A percentile compares a stretch with the other conserved stretches of the same genome.
Conservation (phyloP, 2,888 invertebrate genomes). For the Sesamia inferens region DNA sequence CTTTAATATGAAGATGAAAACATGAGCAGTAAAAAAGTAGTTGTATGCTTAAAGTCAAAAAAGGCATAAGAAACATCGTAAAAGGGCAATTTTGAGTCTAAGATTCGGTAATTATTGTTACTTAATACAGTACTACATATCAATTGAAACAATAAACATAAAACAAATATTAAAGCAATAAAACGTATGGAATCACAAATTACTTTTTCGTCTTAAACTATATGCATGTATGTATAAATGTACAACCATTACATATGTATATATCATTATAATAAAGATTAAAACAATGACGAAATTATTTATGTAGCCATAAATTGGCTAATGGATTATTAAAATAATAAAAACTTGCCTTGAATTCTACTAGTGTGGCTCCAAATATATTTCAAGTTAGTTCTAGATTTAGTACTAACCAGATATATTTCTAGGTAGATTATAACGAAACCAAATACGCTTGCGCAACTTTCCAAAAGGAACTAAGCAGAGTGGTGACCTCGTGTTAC, state of each 20-base stretch:
- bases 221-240: not conserved
- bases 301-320: slow-evolving; percentile 8
- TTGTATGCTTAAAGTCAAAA: not conserved
- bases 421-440: slow-evolving; percentile 21
- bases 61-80: not conserved
- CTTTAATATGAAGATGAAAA: slow-evolving; percentile 5
- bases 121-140: not conserved
- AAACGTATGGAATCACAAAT: not conserved
- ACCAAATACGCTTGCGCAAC: slow-evolving; percentile 53
- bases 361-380: slow-evolving; percentile 7
- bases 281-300: slow-evolving; percentile 27
- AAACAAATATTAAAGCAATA: not conserved
- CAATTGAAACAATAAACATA: not conserved
- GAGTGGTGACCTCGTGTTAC: slow-evolving; percentile 56
- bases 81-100: not conserved
- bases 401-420: not conserved
- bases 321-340: slow-evolving; percentile 7
- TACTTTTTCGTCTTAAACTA: not conserved
- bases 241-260: slow-evolving; percentile 4
- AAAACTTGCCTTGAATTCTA: slow-evolving; percentile 13
- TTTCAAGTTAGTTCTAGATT: slow-evolving; percentile 26
- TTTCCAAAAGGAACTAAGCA: slow-evolving; percentile 57
- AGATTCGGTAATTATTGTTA: not conserved
- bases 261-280: slow-evolving; percentile 10
- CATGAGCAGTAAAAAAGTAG: not conserved